Percentiles rank a stretch among this genome's conserved stretches.
Evolutionary conservation across 2,797 vertebrate genomes (phyloP).

Genomic region (Gobionotothen gibberifrons): DNA sequence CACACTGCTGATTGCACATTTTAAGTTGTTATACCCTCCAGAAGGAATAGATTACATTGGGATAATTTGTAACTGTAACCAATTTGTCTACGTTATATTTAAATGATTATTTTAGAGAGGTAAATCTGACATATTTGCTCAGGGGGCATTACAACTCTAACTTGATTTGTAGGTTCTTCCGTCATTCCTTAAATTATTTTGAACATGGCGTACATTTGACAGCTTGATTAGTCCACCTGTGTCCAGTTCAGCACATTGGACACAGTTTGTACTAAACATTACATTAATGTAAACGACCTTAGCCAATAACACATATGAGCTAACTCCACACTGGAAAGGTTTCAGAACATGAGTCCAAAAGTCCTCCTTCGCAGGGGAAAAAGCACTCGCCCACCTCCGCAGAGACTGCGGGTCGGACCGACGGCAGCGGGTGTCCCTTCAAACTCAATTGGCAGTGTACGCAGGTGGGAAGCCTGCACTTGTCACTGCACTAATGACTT

Average conservation of each 20-base stretch:
- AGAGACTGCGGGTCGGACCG: constrained; percentile 62
- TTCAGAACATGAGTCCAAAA: constrained; percentile 72
- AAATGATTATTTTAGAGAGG: not conserved
- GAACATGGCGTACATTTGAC: constrained; percentile 14
- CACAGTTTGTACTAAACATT: constrained; percentile 20
- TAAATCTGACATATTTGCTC: constrained; percentile 1
- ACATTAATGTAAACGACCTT: not conserved
- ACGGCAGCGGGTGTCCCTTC: constrained; percentile 65
- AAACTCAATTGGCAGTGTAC: constrained; percentile 70
- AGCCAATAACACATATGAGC: constrained; percentile 44
- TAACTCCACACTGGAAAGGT: constrained; percentile 59
- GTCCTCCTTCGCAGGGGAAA: constrained; percentile 72
- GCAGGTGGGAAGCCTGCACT: constrained; percentile 75
- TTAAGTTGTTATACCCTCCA: constrained; percentile 10
- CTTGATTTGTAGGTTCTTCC: constrained; percentile 4
- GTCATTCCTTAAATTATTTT: constrained; percentile 1
- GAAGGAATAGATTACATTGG: constrained; percentile 2
- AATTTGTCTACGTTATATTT: constrained; percentile 12
- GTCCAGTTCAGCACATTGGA: constrained; percentile 25
- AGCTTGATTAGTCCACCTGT: constrained; percentile 18
- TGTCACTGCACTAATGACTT: constrained; percentile 65
- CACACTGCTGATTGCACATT: not conserved
- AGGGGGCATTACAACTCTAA: constrained; percentile 14
- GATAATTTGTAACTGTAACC: not conserved
- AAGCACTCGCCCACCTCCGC: constrained; percentile 58